Evolutionary conservation across 53 echinoderm and acorn worm genomes (phyloP).

Genomic region (Paracentrotus lividus): DNA sequence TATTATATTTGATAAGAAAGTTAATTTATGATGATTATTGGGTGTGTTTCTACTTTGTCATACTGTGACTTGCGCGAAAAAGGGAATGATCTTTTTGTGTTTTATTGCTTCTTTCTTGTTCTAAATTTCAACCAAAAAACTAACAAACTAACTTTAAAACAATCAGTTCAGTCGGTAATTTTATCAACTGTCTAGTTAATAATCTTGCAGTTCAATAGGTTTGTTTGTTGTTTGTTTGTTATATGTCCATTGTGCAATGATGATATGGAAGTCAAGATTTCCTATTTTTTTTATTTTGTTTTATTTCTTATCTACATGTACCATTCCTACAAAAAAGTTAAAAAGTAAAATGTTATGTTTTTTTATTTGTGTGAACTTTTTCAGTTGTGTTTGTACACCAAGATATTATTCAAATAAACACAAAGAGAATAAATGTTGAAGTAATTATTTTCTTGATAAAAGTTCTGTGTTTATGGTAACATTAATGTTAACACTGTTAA

Average conservation of each 20-base stretch:
- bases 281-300: background rate
- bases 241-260: constrained; percentile 42
- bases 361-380: background rate
- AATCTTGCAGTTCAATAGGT: background rate
- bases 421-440: too few species aligned
- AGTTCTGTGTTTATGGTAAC: background rate
- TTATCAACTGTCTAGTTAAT: background rate
- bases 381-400: background rate
- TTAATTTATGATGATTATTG: background rate
- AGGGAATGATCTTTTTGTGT: background rate
- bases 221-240: background rate
- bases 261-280: background rate
- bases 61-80: background rate
- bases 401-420: too few species aligned
- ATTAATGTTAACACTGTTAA: background rate
- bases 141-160: background rate
- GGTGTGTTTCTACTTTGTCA: background rate
- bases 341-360: background rate
- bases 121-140: background rate
- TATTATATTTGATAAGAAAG: constrained; percentile 38
- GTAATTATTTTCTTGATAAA: too few species aligned
- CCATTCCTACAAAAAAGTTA: background rate
- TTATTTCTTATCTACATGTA: background rate
- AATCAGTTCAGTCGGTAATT: background rate
- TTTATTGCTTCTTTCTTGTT: background rate